Base-by-base conservation (phyloP, 2,888 invertebrate genomes). In the Isotomurus palustris region DNA sequence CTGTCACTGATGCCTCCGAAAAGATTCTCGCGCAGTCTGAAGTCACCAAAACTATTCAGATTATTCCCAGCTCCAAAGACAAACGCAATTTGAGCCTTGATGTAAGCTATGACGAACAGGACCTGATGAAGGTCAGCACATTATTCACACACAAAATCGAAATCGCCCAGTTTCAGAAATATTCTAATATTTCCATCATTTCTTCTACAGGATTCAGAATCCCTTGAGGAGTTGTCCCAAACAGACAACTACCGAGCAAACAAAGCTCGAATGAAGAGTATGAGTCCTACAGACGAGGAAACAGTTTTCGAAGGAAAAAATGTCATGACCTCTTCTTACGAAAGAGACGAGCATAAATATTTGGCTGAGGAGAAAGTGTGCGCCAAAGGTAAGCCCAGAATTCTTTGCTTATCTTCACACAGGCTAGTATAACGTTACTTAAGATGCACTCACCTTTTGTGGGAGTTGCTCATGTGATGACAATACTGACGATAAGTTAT, bases 1-100 rank as follows among this genome's bases (percentile, higher is more conserved):
- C 49, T 19, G 87, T 88, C 1, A 88, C 87, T 0, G 88, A 88
- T 74, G 85, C 86, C 71, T 80, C 83, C 73, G 87, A 87, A 72
- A 81, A 80, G 70, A 83, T 82, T 17, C 78, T 83, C 57, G 85
- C 84, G 1, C 82, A 83, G 75, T 80, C 80, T 49, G 79, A 81
- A 58, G 73, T 82, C 19, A 80, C 82, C 70, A 67, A 67, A 56
- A 62, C 58, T 14, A 53, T 67, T 19, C 69, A 67, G 57, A 66
- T 68, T 41, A 61, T 67, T 41, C 65, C 65, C 41, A 58, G 63
- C 73, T 58, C 62, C 73, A 74, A 63, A 68, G 68, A 77, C 40
- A 67, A 67, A 36, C 77, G 85, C 61, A 85, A 83, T 76, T 72
- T 83, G 76, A 76, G 79, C 58, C 75, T 80, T 71, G 80, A 80